These are phyloP conservation scores for Sepiola atlantica DNA, from an alignment of 2,888 invertebrate genomes.

Conservation along the genomic window DNA sequence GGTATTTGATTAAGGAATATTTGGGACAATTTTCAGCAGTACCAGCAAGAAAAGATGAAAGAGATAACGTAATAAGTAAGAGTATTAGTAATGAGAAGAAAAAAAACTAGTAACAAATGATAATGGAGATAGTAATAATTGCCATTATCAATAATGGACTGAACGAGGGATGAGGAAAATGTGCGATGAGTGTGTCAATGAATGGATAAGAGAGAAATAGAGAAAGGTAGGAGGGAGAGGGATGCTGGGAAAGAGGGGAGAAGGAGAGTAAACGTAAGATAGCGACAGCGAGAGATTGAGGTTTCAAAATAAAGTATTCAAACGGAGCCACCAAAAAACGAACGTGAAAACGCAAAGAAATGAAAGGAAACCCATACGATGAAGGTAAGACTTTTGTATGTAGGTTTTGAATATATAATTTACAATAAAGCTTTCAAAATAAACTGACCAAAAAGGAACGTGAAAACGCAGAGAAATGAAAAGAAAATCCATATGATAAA, in stretches of 20 bases:
- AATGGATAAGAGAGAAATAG: too few species aligned
- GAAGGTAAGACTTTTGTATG: too few species aligned
- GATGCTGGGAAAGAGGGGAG: neutral
- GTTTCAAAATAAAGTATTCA: too few species aligned
- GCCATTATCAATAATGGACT: neutral
- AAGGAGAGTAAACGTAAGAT: neutral
- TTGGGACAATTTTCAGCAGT: neutral
- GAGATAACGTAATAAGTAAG: slow-evolving; percentile 32
- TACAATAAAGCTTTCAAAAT: too few species aligned
- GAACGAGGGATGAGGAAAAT: neutral
- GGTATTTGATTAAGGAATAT: slow-evolving; percentile 16
- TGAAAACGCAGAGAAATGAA: too few species aligned
- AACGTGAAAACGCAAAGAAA: too few species aligned
- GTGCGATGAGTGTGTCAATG: neutral
- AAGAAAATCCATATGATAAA: too few species aligned
- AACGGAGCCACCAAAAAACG: too few species aligned
- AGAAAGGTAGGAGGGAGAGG: too few species aligned
- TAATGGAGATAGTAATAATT: neutral
- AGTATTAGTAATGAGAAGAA: neutral
- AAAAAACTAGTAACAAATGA: neutral
- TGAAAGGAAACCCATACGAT: too few species aligned
- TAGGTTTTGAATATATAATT: too few species aligned
- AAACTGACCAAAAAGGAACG: too few species aligned
- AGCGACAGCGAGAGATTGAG: neutral
- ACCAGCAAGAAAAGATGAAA: neutral